A percentile compares a stretch with the other conserved stretches of the same genome.
These are phyloP conservation scores for Pocota personata DNA, from an alignment of 2,888 invertebrate species.

Conservation along the genomic window DNA sequence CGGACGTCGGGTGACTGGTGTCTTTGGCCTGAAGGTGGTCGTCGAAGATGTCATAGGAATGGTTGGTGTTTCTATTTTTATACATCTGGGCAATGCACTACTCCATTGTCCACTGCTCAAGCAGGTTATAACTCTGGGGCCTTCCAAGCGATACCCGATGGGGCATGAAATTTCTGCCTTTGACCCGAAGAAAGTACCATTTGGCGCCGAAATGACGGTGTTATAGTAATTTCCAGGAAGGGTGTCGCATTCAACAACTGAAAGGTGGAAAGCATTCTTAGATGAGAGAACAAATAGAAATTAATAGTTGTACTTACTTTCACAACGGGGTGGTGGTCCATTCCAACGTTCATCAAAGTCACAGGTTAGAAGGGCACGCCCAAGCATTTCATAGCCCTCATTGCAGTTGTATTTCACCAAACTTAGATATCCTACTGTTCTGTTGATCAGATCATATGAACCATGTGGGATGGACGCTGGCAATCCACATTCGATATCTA, in stretches of 20 bases:
- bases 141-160: conserved; percentile 87
- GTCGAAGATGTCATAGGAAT: conserved; percentile 77
- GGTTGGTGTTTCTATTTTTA: conserved; percentile 85
- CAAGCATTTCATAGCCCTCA: conserved; percentile 93
- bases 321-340: conserved; percentile 95
- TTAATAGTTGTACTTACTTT: conserved; percentile 85
- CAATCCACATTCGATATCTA: conserved; percentile 94
- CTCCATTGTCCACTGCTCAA: conserved; percentile 92
- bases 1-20: conserved; percentile 80
- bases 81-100: conserved; percentile 89
- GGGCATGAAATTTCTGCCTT: conserved; percentile 90
- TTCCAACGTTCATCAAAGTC: conserved; percentile 97
- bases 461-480: conserved; percentile 94
- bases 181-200: conserved; percentile 88
- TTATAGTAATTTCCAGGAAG: conserved; percentile 85
- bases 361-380: conserved; percentile 92
- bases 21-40: conserved; percentile 81
- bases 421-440: conserved; percentile 93
- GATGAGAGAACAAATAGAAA: neutral
- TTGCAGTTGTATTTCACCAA: conserved; percentile 93
- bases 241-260: conserved; percentile 89
- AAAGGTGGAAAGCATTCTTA: conserved; percentile 11
- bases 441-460: conserved; percentile 90
- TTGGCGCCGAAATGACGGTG: conserved; percentile 85
- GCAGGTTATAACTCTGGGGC: conserved; percentile 88